Evolutionary conservation across 2,888 invertebrate genomes (phyloP).

Genomic region (Drosophila prostipennis): DNA sequence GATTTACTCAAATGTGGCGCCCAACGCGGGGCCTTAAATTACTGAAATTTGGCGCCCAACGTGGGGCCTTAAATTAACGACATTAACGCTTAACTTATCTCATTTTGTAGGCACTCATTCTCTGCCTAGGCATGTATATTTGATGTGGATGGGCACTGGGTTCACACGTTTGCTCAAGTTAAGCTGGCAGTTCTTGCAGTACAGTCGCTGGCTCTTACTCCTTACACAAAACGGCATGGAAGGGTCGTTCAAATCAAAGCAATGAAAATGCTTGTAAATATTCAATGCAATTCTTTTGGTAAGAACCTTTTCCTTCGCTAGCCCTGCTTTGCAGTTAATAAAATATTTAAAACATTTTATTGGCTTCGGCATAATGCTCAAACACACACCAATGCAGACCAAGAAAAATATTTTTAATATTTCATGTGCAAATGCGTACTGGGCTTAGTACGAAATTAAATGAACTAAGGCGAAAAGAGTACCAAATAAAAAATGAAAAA

Average conservation of each 20-base stretch:
- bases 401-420: slow-evolving; percentile 72
- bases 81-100: slow-evolving; percentile 1
- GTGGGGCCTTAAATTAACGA: neutral
- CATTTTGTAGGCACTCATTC: slow-evolving; percentile 51
- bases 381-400: slow-evolving; percentile 53
- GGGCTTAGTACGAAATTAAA: slow-evolving; percentile 17
- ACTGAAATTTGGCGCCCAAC: slow-evolving; percentile 7
- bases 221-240: slow-evolving; percentile 34
- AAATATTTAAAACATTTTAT: slow-evolving; percentile 75
- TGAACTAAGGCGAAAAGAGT: slow-evolving; percentile 11
- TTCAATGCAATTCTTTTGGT: slow-evolving; percentile 66
- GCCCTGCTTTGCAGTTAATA: slow-evolving; percentile 68
- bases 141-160: slow-evolving; percentile 37
- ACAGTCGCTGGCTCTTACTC: slow-evolving; percentile 51
- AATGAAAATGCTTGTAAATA: slow-evolving; percentile 82
- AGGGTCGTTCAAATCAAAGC: slow-evolving; percentile 77
- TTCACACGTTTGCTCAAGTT: slow-evolving; percentile 55
- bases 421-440: slow-evolving; percentile 71
- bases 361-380: slow-evolving; percentile 58
- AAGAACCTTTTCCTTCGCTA: slow-evolving; percentile 37
- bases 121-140: slow-evolving; percentile 17
- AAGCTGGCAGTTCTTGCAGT: slow-evolving; percentile 67
- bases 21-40: slow-evolving; percentile 6
- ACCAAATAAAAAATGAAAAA: slow-evolving; percentile 26
- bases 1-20: slow-evolving; percentile 7